Conservation (phyloP, 2,797 vertebrate species). For the Rhynchonycteris naso region DNA sequence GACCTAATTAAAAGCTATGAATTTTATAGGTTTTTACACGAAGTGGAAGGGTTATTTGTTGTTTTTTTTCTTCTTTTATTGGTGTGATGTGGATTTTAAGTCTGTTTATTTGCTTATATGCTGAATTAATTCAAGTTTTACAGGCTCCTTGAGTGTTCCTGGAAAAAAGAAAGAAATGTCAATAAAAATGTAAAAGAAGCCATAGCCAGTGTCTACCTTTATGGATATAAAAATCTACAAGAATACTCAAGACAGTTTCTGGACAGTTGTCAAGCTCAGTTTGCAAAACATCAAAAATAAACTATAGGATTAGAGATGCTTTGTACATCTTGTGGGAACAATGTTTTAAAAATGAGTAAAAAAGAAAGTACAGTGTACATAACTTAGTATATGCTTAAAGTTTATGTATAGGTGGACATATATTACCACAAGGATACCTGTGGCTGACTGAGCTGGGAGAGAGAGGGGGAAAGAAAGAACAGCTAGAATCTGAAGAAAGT, state of each 20-base stretch:
- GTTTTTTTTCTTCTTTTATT: background rate
- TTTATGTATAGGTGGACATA: background rate
- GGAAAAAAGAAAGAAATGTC: background rate
- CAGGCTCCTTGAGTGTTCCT: background rate
- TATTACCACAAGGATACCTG: background rate
- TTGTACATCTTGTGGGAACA: background rate
- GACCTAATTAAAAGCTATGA: background rate
- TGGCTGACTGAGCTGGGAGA: background rate
- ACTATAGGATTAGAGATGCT: background rate
- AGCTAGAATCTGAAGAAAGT: background rate
- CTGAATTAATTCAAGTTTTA: constrained; percentile 19
- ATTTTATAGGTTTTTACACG: background rate
- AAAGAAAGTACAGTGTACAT: background rate
- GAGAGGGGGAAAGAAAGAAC: background rate
- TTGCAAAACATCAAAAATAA: background rate
- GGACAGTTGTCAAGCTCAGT: background rate
- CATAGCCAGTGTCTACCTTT: background rate
- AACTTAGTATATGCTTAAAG: background rate
- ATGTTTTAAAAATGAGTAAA: background rate
- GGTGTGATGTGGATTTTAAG: background rate
- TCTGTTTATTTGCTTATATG: background rate
- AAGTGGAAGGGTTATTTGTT: background rate
- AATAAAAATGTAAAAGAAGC: background rate
- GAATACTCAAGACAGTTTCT: background rate
- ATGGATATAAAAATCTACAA: background rate